Percentiles rank a stretch among this genome's conserved stretches.
These are phyloP conservation scores for Ennomos quercinarius DNA, from an alignment of 2,888 invertebrate species.

Conservation along the genomic window DNA sequence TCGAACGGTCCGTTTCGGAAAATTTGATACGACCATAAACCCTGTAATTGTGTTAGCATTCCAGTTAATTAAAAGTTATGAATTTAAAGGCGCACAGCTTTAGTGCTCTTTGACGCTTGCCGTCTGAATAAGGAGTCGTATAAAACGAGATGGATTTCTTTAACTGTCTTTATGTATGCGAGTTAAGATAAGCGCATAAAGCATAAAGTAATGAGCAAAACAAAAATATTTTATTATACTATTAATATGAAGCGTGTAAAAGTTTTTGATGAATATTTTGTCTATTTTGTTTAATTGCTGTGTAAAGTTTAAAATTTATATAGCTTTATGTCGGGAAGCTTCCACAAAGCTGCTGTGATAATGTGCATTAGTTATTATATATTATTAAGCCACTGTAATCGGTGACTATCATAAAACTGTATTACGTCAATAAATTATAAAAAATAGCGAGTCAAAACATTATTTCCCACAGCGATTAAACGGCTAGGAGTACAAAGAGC, in stretches of 20 bases:
- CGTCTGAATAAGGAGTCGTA: conserved; percentile 62
- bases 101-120: conserved; percentile 69
- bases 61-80: conserved; percentile 85
- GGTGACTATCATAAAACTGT: conserved; percentile 56
- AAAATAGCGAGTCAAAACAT: conserved; percentile 67
- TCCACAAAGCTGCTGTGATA: neutral
- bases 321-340: conserved; percentile 12
- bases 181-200: conserved; percentile 53
- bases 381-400: conserved; percentile 48
- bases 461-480: conserved; percentile 80
- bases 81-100: conserved; percentile 79
- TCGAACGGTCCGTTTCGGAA: conserved; percentile 82
- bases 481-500: conserved; percentile 63
- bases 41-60: conserved; percentile 83
- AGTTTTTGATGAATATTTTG: conserved; percentile 46
- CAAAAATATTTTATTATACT: conserved; percentile 36
- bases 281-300: conserved; percentile 53
- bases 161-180: conserved; percentile 59
- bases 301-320: conserved; percentile 47
- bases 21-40: conserved; percentile 84
- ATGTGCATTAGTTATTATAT: neutral
- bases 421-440: conserved; percentile 64
- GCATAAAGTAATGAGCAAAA: conserved; percentile 61
- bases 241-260: no score
- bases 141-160: conserved; percentile 70